These are phyloP conservation scores for Nyctereutes procyonoides DNA, from an alignment of 2,113 vertebrate species.

Conservation along the genomic window DNA sequence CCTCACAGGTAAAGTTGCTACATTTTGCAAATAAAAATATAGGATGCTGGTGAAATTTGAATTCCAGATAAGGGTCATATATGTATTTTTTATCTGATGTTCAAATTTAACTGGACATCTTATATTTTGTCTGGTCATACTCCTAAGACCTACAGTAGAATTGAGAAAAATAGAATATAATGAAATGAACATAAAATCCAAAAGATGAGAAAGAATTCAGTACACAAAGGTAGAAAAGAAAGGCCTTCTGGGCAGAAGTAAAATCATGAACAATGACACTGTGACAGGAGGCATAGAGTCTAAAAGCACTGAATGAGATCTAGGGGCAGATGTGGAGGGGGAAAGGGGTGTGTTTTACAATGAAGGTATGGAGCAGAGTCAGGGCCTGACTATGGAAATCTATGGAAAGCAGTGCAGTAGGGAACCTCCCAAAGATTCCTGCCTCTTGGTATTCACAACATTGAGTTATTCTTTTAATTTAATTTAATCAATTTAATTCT, in stretches of 20 bases:
- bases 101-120: neutral
- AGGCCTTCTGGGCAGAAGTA: neutral
- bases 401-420: rapidly evolving
- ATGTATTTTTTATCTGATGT: neutral
- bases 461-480: neutral
- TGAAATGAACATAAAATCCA: neutral
- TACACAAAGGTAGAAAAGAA: neutral
- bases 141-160: neutral
- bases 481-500: too few relatives aligned
- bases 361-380: neutral
- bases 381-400: too few relatives aligned
- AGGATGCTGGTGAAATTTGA: neutral
- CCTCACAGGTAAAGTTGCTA: neutral
- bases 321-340: neutral
- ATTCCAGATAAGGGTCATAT: neutral
- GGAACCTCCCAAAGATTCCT: rapidly evolving
- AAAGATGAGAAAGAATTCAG: neutral
- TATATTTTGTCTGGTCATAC: neutral
- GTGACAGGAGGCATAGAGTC: neutral
- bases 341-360: neutral
- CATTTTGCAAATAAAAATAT: neutral
- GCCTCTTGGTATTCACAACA: neutral
- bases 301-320: too few relatives aligned
- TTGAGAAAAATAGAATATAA: neutral
- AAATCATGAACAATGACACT: neutral